Evolutionary conservation across 1,140 invertebrate genomes (phyloP).

Genomic region (Drosophila teissieri): DNA sequence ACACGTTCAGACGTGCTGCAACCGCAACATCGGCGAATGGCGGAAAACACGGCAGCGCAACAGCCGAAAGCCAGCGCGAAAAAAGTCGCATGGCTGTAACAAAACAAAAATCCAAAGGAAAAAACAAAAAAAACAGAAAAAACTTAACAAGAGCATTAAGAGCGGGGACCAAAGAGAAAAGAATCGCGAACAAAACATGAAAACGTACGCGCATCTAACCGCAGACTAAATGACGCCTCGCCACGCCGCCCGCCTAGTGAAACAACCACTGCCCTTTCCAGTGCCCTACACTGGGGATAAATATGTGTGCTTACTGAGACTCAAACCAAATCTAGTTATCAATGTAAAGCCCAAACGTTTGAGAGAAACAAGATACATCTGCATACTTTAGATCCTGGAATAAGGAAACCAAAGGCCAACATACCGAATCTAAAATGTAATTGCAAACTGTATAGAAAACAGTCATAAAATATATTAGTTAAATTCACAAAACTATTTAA

Average conservation of each 20-base stretch:
- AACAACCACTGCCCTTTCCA: background rate
- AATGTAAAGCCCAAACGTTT: too few relatives aligned
- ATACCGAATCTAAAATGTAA: too few relatives aligned
- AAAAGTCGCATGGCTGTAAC: constrained; percentile 25
- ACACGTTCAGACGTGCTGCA: constrained; percentile 82
- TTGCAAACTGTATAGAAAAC: too few relatives aligned
- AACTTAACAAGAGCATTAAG: constrained; percentile 50
- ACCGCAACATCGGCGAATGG: constrained; percentile 65
- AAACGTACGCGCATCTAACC: constrained; percentile 80
- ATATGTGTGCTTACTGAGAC: background rate
- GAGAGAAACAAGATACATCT: too few relatives aligned
- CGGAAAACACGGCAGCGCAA: constrained; percentile 61
- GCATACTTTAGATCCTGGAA: too few relatives aligned
- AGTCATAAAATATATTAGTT: too few relatives aligned
- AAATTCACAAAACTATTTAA: too few relatives aligned
- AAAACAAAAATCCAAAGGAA: constrained; percentile 13
- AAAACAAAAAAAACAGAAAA: constrained; percentile 12
- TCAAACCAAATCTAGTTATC: background rate
- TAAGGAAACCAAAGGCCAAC: too few relatives aligned
- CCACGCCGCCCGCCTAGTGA: constrained; percentile 1
- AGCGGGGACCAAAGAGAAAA: constrained; percentile 31
- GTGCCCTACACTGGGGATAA: background rate
- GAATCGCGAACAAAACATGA: constrained; percentile 55
- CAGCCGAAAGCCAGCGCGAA: constrained; percentile 54
- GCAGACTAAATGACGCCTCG: constrained; percentile 76